Percentiles rank a stretch among this genome's conserved stretches.
Conservation (phyloP, 2,113 vertebrate species). For the Lycaon pictus region DNA sequence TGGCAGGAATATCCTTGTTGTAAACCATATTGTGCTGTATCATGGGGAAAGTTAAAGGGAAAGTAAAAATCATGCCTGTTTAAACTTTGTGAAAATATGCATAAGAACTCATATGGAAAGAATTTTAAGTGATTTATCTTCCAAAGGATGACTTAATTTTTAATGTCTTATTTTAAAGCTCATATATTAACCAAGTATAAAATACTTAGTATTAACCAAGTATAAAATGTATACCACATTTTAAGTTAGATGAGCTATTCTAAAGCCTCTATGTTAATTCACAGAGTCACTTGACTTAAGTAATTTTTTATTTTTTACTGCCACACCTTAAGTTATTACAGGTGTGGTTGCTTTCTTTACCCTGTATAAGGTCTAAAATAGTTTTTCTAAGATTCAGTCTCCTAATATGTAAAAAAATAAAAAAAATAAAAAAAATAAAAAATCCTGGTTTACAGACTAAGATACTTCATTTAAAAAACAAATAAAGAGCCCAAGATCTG, state of each 20-base stretch:
- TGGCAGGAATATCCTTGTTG: neutral
- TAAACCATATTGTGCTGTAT: neutral
- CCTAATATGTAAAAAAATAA: neutral
- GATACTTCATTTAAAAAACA: neutral
- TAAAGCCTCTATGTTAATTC: conserved; percentile 42
- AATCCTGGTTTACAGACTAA: neutral
- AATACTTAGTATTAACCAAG: conserved; percentile 28
- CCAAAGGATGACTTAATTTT: conserved; percentile 36
- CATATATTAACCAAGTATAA: conserved; percentile 51
- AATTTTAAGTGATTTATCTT: conserved; percentile 8
- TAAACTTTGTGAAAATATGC: neutral
- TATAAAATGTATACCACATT: neutral
- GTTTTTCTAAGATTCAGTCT: neutral
- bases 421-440: neutral
- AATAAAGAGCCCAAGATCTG: neutral
- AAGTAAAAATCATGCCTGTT: conserved; percentile 3
- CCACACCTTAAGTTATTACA: neutral
- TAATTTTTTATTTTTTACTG: conserved; percentile 14
- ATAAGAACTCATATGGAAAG: conserved; percentile 21
- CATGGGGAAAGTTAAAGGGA: neutral
- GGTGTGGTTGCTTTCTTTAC: conserved; percentile 12
- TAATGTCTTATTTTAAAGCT: conserved; percentile 53
- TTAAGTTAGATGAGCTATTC: conserved; percentile 29
- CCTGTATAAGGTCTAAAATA: neutral
- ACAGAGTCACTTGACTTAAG: neutral